A percentile compares a stretch with the other conserved stretches of the same genome.
phyloP scores from a whole-genome alignment of 2,797 vertebrate genomes.

The Thripadectes ignobilis region DNA sequence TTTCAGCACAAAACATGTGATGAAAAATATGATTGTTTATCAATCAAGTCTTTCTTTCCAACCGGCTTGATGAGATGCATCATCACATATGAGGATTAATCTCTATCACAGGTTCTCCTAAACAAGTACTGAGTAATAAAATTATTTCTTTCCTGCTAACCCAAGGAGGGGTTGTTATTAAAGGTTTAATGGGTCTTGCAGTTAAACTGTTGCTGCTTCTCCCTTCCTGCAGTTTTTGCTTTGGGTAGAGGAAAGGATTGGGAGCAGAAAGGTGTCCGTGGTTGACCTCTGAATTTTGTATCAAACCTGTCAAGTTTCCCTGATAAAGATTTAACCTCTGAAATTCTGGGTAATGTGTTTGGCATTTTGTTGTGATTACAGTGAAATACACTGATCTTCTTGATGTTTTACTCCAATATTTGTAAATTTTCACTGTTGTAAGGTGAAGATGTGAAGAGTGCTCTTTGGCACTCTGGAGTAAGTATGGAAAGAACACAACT shows the following conservation, averaged over 20 bases:
- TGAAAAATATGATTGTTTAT: not conserved
- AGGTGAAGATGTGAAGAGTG: not conserved
- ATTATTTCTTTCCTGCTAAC: not conserved
- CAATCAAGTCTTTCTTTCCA: not conserved
- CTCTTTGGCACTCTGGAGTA: not conserved
- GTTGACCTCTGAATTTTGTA: not conserved
- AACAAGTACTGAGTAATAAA: not conserved
- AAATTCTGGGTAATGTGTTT: not conserved
- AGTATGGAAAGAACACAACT: not conserved
- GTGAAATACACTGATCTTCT: not conserved
- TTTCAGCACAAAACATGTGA: not conserved
- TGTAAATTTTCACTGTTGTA: not conserved
- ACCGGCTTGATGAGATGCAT: not conserved
- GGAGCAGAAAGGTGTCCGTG: not conserved
- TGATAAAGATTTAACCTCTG: not conserved
- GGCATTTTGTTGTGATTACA: not conserved
- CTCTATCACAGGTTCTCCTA: accelerated
- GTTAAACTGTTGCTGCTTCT: not conserved
- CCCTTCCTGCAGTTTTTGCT: not conserved
- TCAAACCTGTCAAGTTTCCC: not conserved
- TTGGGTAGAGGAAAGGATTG: not conserved
- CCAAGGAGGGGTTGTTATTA: not conserved
- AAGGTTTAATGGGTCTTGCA: not conserved
- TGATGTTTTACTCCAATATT: not conserved
- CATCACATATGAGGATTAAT: not conserved